Evolutionary conservation across 2,888 invertebrate species (phyloP), one percentile per base, ranked within the genome.

Genomic region (Protonemura montana): DNA sequence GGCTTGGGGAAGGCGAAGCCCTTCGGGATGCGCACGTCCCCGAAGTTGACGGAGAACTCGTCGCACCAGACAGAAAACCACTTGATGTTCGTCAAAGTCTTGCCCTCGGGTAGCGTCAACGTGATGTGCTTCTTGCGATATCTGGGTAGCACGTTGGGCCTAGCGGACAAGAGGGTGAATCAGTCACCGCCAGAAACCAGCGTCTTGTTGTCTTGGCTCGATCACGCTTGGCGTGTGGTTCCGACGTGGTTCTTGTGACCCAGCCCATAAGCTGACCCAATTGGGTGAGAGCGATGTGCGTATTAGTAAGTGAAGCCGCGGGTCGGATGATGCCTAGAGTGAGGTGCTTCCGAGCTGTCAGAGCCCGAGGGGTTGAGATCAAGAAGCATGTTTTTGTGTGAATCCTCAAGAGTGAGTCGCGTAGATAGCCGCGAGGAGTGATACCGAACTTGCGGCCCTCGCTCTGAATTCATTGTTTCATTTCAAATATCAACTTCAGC

Each of bases 31-130:
- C 94, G 93, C 87, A 98, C 95, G 90, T 97, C 97, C 26, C 97
- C 98, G 91, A 98, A 98, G 92, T 97, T 97, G 77, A 96, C 98
- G 86, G 96, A 93, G 90, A 95, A 97, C 90, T 97, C 97, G 90
- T 97, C 96, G 91, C 98, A 98, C 97, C 97, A 98, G 76, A 98
- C 95, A 16, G 97, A 95, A 91, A 98, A 95, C 96, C 98, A 98
- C 90, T 94, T 95, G 90, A 97, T 94, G 91, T 96, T 96, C 89
- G 94, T 93, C 87, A 98, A 92, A 41, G 96, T 96, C 91, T 96
- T 96, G 82, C 97, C 97, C 89, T 97, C 97, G 0, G 98, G 98
- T 89, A 98, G 92, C 21, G 97, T 95, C 82, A 98, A 92, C 85
- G 97, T 97, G 89, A 98, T 93, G 90, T 95, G 94, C 91, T 97